Evolutionary conservation across 2,888 invertebrate species (phyloP), one percentile per base, ranked within the genome.

Genomic region (Sipha maydis): DNA sequence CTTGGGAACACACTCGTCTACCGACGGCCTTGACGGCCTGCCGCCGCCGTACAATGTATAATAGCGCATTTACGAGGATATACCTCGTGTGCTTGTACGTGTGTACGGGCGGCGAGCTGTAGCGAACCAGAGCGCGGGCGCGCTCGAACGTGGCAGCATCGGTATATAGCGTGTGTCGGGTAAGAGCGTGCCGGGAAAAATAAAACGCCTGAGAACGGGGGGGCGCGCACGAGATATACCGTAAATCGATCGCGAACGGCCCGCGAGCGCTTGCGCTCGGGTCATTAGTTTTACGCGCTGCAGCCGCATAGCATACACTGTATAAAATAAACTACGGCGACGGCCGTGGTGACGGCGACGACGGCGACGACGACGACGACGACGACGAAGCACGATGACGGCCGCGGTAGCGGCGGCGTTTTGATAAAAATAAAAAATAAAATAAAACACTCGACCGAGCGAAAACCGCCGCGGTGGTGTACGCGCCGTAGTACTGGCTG

Each of bases 391-490:
- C 28, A 28, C 71, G 83, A 31, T 48, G 83, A n/a, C 83, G 56
- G 48, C 34, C 48, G 41, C 83, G 34, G n/a, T 56, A 48, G 48
- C 38, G 75, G 56, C 83, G 83, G 75, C 83, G 83, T 83, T 83
- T 75, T 38, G 83, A 73, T 73, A 73, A 73, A 73, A 73, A 83
- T 83, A 83, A 83, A 75, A 83, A 41, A 21, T 17, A 61, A 21
- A n/a, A 76, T 25, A 84, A 76, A 61, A 77, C 85, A 85, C 85
- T 85, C 77, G 85, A 77, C 77, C 73, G 80, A 80, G 80, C 79
- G 86, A 80, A 86, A 79, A 71, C 79, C 54, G 77, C 41, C 38
- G 31, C 41, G 28, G 48, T 48, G 19, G 9, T n/a, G 34, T 41
- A 41, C 71, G 75, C 41, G 34, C 25, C 17, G 31, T 34, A 17